Evolutionary conservation across 2,888 invertebrate species (phyloP).

Genomic region (Cepaea hortensis): DNA sequence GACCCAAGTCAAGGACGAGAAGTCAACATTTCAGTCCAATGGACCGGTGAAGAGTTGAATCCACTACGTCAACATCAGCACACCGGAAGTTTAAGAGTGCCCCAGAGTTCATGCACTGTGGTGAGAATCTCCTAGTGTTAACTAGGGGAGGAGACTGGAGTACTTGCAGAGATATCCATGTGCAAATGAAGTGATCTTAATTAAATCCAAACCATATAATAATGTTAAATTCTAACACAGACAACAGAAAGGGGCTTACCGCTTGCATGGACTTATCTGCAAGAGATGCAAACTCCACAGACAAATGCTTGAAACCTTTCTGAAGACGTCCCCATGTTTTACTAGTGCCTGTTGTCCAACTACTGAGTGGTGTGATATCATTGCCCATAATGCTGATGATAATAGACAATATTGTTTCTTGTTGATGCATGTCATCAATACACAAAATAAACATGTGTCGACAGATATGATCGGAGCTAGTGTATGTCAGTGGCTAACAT

Average conservation of each 20-base stretch:
- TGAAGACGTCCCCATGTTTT: constrained; percentile 72
- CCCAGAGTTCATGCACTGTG: too few relatives aligned
- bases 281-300: constrained; percentile 71
- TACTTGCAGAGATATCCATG: too few relatives aligned
- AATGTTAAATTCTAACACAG: neutral
- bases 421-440: neutral
- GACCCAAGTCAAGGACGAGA: too few relatives aligned
- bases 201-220: neutral
- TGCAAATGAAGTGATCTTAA: neutral
- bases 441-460: neutral
- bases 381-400: constrained; percentile 68
- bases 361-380: constrained; percentile 65
- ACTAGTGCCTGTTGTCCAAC: constrained; percentile 73
- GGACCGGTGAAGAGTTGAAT: too few relatives aligned
- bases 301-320: constrained; percentile 70
- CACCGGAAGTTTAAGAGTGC: too few relatives aligned
- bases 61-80: too few relatives aligned
- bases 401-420: neutral
- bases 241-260: constrained; percentile 55
- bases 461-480: too few relatives aligned
- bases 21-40: too few relatives aligned
- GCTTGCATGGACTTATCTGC: constrained; percentile 72
- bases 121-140: too few relatives aligned
- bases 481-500: too few relatives aligned
- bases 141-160: too few relatives aligned